A percentile compares a stretch with the other conserved stretches of the same genome.
Evolutionary conservation across 2,797 vertebrate species (phyloP).

Genomic region (Gila robusta): DNA sequence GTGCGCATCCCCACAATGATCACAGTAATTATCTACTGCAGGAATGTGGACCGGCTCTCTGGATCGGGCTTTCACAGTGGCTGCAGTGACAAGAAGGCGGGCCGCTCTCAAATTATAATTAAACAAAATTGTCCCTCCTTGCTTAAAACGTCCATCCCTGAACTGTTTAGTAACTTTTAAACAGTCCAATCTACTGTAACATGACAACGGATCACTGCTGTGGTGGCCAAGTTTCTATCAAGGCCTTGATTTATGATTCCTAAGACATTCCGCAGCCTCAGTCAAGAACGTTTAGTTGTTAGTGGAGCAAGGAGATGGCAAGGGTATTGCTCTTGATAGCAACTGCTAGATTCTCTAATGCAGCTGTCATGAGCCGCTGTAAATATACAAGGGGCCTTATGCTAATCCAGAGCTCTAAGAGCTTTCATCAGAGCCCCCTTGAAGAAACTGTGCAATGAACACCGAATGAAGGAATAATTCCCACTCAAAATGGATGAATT

Average conservation of each 20-base stretch:
- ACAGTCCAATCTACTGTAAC: slow-evolving; percentile 85
- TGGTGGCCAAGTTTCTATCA: slow-evolving; percentile 95
- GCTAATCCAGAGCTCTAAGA: slow-evolving; percentile 25
- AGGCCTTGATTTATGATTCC: slow-evolving; percentile 93
- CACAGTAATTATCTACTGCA: slow-evolving; percentile 69
- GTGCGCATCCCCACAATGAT: slow-evolving; percentile 64
- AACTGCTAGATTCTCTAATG: slow-evolving; percentile 82
- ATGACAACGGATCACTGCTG: slow-evolving; percentile 80
- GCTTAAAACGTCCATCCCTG: not conserved
- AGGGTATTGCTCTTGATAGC: slow-evolving; percentile 79
- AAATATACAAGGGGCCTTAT: slow-evolving; percentile 44
- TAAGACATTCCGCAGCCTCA: slow-evolving; percentile 90
- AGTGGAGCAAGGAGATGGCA: slow-evolving; percentile 89
- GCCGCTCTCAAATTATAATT: slow-evolving; percentile 15
- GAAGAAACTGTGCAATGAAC: slow-evolving; percentile 1
- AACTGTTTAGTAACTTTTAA: not conserved
- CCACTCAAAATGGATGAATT: not conserved
- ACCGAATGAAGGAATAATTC: not conserved
- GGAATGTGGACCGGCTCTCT: slow-evolving; percentile 64
- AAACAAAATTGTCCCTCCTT: not conserved
- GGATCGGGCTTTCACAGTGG: not conserved
- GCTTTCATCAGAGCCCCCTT: slow-evolving; percentile 39
- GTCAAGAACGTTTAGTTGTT: slow-evolving; percentile 91
- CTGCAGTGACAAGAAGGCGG: not conserved
- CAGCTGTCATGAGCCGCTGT: slow-evolving; percentile 72